A percentile compares a stretch with the other conserved stretches of the same genome.
These are phyloP conservation scores for Podargus strigoides DNA, from an alignment of 2,797 vertebrate genomes.

Conservation along the genomic window DNA sequence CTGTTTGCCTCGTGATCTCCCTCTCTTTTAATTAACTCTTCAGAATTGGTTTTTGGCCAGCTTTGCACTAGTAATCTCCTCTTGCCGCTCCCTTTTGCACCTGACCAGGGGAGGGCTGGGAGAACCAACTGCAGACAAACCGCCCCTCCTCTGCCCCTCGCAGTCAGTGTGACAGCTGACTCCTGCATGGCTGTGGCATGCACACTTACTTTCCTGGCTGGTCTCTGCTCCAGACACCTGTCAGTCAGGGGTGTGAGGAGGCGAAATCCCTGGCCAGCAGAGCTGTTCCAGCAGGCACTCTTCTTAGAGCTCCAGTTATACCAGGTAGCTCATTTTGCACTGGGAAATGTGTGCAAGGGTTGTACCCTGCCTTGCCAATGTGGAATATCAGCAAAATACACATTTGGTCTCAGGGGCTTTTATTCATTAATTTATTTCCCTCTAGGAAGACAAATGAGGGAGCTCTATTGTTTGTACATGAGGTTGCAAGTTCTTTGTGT, in stretches of 20 bases:
- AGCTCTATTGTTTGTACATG: neutral
- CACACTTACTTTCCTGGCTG: constrained; percentile 39
- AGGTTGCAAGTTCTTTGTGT: constrained; percentile 27
- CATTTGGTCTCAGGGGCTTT: neutral
- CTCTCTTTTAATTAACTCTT: constrained; percentile 14
- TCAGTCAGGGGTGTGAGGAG: constrained; percentile 36
- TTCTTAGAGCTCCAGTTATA: neutral
- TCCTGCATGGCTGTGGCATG: constrained; percentile 44
- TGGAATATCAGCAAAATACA: constrained; percentile 3
- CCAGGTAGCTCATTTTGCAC: neutral
- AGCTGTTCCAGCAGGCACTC: neutral
- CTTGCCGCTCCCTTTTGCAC: constrained; percentile 52
- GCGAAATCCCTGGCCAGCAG: neutral
- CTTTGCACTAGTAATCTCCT: constrained; percentile 37
- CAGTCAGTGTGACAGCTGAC: constrained; percentile 33
- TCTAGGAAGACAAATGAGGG: neutral
- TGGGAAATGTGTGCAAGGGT: neutral
- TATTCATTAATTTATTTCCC: constrained; percentile 22
- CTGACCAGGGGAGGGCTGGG: constrained; percentile 33
- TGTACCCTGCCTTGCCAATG: neutral
- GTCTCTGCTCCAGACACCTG: constrained; percentile 40
- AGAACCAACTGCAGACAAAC: constrained; percentile 28
- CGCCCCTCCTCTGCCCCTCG: neutral
- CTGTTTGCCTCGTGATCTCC: constrained; percentile 45
- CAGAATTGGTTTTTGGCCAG: constrained; percentile 43